Conservation (phyloP, 2,797 vertebrate genomes). For the Chaetodon trifasciatus region DNA sequence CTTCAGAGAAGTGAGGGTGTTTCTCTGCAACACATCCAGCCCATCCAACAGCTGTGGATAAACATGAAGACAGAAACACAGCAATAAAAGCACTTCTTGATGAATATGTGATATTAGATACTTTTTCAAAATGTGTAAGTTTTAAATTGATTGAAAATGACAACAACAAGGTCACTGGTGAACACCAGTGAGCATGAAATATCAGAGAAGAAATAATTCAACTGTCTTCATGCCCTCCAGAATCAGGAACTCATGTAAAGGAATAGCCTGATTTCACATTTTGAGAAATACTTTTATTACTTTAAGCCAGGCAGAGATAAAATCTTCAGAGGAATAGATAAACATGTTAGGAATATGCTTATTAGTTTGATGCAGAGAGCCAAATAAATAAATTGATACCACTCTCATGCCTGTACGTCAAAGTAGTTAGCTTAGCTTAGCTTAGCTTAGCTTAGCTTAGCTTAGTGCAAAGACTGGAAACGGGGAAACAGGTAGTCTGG, state of each 20-base stretch:
- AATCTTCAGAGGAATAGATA: not conserved
- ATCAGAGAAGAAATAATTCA: not conserved
- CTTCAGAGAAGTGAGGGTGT: slow-evolving; percentile 76
- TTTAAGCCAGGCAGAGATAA: not conserved
- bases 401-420: not conserved
- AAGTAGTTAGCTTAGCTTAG: not conserved
- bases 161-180: not conserved
- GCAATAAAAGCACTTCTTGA: not conserved
- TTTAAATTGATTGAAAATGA: not conserved
- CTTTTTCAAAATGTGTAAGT: not conserved
- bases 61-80: slow-evolving; percentile 7
- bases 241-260: not conserved
- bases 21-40: slow-evolving; percentile 81
- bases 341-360: not conserved
- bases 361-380: not conserved
- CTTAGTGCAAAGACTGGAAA: not conserved
- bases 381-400: not conserved
- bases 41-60: slow-evolving; percentile 81
- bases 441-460: slow-evolving; percentile 1
- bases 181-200: not conserved
- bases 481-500: not conserved
- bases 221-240: not conserved
- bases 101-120: not conserved
- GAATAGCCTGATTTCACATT: not conserved
- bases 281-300: not conserved